Base-by-base conservation (phyloP, 2,113 vertebrate genomes). In the Tetraodon nigroviridis region DNA sequence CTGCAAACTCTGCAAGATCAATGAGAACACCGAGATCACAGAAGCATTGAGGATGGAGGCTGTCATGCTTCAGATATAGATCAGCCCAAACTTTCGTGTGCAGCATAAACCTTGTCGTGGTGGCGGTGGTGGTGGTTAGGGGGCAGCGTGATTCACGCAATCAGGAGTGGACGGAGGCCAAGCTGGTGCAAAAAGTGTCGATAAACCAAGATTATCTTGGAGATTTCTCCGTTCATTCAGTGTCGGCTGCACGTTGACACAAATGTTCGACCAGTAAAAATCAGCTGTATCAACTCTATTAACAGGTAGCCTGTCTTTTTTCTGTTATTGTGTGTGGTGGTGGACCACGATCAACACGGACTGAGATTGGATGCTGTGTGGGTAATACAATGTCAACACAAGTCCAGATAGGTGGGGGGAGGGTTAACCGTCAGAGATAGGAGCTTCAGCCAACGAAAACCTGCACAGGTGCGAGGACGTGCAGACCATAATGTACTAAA, bases 21-120 rank as follows among this genome's bases (percentile, higher is more conserved):
- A 85, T 87, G 69, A 58, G 41, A 61, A 79, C 77, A 66, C 57
- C 0, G 14, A 49, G 75, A 84, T 82, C 71, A 81, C 69, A 80
- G 57, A 66, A 75, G 64, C 58, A 32, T 32, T 50, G 49, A 61
- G 50, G 76, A 53, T 71, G 51, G 63, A 73, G 56, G 73, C 63
- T 71, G 18, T 24, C 60, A 53, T 16, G 46, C 62, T 70, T 84
- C 64, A 69, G 72, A 83, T 84, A 79, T 77, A 76, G 78, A 83
- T 87, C 75, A 75, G 46, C 69, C 81, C 80, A 72, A 75, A 75
- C 83, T 68, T 76, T 27, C 24, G 72, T 55, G 58, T 71, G 64
- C 71, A 83, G 67, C 75, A 79, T 65, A 76, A 77, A 77, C 63
- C 71, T 71, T 52, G 68, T 52, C 51, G 50, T 27, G 75, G n/a